A percentile compares a stretch with the other conserved stretches of the same genome.
phyloP scores from a whole-genome alignment of 37 sponge, comb jelly and placozoan genomes.

The Geodia barretti region DNA sequence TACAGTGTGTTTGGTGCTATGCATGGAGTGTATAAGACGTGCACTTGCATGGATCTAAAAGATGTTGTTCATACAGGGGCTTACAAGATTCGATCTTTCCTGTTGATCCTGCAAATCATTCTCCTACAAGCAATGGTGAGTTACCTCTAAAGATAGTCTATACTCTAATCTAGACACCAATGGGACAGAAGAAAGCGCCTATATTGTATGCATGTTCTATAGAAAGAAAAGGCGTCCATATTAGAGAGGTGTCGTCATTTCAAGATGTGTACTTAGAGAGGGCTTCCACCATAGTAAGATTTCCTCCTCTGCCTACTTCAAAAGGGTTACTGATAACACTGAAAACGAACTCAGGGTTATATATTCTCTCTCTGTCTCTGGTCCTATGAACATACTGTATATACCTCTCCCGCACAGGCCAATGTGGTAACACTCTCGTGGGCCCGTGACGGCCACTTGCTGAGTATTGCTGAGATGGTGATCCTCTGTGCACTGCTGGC shows the following conservation, averaged over 20 bases:
- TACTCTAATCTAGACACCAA: not conserved
- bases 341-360: not conserved
- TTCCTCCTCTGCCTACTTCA: too few relatives aligned
- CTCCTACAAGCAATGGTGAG: slow-evolving; percentile 36
- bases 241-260: not conserved
- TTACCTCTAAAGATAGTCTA: not conserved
- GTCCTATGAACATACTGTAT: not conserved
- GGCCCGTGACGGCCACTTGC: slow-evolving; percentile 21
- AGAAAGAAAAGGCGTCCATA: not conserved
- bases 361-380: not conserved
- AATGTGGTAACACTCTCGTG: slow-evolving; percentile 31
- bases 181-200: not conserved
- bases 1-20: not conserved
- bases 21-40: not conserved
- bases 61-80: slow-evolving; percentile 23
- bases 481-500: slow-evolving; percentile 9
- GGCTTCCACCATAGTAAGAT: too few relatives aligned
- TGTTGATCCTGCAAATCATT: slow-evolving; percentile 26
- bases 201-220: not conserved
- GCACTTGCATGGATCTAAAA: not conserved
- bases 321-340: not conserved
- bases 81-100: slow-evolving; percentile 24
- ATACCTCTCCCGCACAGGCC: not conserved
- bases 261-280: too few relatives aligned
- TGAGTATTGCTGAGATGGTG: slow-evolving; percentile 25